Evolutionary conservation across 2,888 invertebrate genomes (phyloP), one percentile per base, ranked within the genome.

Genomic region (Leptinotarsa juncta): DNA sequence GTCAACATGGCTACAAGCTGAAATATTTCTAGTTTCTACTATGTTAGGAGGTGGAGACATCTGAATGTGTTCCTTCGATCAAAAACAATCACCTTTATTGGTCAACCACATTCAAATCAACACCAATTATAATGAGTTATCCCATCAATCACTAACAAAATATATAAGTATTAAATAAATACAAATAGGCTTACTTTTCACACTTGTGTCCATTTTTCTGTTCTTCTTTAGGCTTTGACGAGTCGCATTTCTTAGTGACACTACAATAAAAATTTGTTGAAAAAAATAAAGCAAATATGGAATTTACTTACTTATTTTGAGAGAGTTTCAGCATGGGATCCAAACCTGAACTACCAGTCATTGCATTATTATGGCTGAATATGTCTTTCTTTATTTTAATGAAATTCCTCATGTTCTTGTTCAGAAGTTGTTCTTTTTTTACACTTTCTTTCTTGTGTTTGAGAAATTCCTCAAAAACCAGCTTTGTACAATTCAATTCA

Each of bases 391-490:
- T 81, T 57, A 81, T 79, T 73, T 81, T 79, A 7, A 81, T 79
- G 42, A 81, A 81, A 69, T 79, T 80, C 48, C 79, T 75, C 48
- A 80, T 78, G 71, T 79, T 80, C 72, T 81, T 82, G 65, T 78
- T 79, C 26, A 77, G 65, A 26, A 73, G 73, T 57, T 74, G 74
- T 18, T 80, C 78, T 18, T 65, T 75, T 51, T 75, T 79, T 12
- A 74, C 51, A 32, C 72, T 75, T 15, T 78, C 79, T 49, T 81
- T 80, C 65, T 78, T 78, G 20, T 77, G 74, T 70, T 80, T 80
- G 18, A 82, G 53, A 73, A 81, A 82, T 71, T 82, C 79, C 51
- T 83, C 82, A 67, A 81, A 81, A n/a, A 80, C 78, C 42, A 78
- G 62, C 74, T 80, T 82, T 16, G 82, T 77, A 16, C 73, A 74